These are phyloP conservation scores for Cacatua alba DNA, from an alignment of 2,113 vertebrate genomes.

Conservation along the genomic window DNA sequence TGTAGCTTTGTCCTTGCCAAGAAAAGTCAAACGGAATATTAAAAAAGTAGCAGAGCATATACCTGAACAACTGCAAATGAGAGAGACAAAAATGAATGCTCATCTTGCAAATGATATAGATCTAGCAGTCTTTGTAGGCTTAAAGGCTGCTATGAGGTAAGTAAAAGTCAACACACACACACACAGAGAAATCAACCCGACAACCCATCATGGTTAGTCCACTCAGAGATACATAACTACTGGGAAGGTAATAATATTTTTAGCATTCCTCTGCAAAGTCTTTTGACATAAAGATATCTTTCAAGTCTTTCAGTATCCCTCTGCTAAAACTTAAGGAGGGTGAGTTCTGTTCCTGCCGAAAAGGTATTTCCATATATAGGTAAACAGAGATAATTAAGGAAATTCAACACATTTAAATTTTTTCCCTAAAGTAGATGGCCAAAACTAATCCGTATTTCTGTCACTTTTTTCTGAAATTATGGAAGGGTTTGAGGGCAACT, in stretches of 20 bases:
- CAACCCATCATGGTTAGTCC: background rate
- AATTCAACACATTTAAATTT: background rate
- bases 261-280: background rate
- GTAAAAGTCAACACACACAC: background rate
- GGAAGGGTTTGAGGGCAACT: background rate
- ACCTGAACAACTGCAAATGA: background rate
- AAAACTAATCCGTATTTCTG: background rate
- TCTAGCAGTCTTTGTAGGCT: background rate
- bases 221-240: background rate
- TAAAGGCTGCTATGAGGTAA: background rate
- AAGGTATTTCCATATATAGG: background rate
- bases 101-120: background rate
- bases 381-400: background rate
- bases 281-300: background rate
- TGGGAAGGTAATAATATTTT: background rate
- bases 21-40: background rate
- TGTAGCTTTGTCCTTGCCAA: conserved; percentile 17
- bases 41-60: background rate
- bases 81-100: background rate
- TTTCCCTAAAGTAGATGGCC: background rate
- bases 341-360: background rate
- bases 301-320: background rate
- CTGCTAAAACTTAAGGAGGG: background rate
- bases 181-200: background rate
- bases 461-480: background rate